These are phyloP conservation scores for Aplocera efformata DNA, from an alignment of 2,888 invertebrate species.

Conservation along the genomic window DNA sequence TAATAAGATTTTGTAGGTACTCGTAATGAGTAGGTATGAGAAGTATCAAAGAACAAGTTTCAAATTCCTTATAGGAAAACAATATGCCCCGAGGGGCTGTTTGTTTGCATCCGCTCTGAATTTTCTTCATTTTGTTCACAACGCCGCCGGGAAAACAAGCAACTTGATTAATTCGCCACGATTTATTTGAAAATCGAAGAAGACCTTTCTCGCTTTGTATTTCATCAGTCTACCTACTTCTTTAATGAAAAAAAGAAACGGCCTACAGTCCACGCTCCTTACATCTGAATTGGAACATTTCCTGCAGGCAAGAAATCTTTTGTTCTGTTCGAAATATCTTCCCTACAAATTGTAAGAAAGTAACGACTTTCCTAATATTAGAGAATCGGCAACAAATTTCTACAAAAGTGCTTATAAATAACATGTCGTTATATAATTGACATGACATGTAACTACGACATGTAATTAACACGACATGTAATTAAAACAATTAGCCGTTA, in stretches of 20 bases:
- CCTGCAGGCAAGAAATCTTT: slow-evolving; percentile 22
- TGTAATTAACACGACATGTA: no score
- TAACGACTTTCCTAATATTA: slow-evolving; percentile 13
- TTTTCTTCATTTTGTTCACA: slow-evolving; percentile 27
- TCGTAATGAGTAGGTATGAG: background rate
- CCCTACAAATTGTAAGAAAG: slow-evolving; percentile 4
- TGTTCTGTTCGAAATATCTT: slow-evolving; percentile 18
- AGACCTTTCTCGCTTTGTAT: slow-evolving; percentile 32
- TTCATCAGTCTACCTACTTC: slow-evolving; percentile 31
- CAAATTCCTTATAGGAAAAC: slow-evolving; percentile 44
- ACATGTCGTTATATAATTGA: no score
- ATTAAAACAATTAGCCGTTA: no score
- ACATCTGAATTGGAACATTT: slow-evolving; percentile 29
- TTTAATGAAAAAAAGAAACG: slow-evolving; percentile 29
- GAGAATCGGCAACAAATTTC: slow-evolving; percentile 1
- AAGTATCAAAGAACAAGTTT: slow-evolving; percentile 29
- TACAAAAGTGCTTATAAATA: slow-evolving; percentile 1
- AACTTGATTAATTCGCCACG: slow-evolving; percentile 53
- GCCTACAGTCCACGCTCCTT: slow-evolving; percentile 16
- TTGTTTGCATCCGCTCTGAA: slow-evolving; percentile 49
- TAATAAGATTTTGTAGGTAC: background rate
- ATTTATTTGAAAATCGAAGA: slow-evolving; percentile 43
- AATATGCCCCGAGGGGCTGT: slow-evolving; percentile 45
- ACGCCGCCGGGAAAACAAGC: slow-evolving; percentile 48
- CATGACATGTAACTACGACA: no score